Evolutionary conservation across 2,888 invertebrate species (phyloP).

Genomic region (Ischnura elegans): DNA sequence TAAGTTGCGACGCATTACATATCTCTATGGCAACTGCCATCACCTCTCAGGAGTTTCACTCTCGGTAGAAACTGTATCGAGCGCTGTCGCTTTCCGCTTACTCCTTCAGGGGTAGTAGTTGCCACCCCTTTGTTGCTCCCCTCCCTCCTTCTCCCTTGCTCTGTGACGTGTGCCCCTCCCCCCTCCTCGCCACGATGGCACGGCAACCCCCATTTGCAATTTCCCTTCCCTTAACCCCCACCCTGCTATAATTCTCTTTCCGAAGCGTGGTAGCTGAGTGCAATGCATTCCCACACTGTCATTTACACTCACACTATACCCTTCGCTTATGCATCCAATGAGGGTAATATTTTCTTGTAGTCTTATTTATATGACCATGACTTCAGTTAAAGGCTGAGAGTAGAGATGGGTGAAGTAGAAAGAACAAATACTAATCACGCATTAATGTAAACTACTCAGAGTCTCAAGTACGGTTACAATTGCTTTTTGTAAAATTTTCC

Average conservation of each 20-base stretch:
- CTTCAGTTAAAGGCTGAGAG: background rate
- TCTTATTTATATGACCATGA: background rate
- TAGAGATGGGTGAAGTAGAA: no score
- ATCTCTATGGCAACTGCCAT: background rate
- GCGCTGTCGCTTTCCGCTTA: conserved; percentile 35
- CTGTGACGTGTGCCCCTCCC: background rate
- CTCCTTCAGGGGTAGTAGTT: background rate
- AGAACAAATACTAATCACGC: no score
- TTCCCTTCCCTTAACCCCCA: background rate
- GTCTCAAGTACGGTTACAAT: no score
- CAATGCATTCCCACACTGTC: no score
- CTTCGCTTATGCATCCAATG: background rate
- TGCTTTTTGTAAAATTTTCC: no score
- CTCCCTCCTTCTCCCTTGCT: background rate
- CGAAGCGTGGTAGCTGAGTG: background rate
- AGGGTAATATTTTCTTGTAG: background rate
- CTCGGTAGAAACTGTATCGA: conserved; percentile 45
- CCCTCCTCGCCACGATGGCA: background rate
- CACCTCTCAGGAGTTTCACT: conserved; percentile 24
- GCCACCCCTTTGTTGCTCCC: background rate
- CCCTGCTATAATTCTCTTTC: conserved; percentile 10
- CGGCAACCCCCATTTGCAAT: background rate
- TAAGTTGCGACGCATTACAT: conserved; percentile 19
- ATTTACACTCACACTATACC: background rate
- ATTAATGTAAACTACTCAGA: no score